Conservation (phyloP, 2,888 invertebrate species). For the Andrena bucephala region DNA sequence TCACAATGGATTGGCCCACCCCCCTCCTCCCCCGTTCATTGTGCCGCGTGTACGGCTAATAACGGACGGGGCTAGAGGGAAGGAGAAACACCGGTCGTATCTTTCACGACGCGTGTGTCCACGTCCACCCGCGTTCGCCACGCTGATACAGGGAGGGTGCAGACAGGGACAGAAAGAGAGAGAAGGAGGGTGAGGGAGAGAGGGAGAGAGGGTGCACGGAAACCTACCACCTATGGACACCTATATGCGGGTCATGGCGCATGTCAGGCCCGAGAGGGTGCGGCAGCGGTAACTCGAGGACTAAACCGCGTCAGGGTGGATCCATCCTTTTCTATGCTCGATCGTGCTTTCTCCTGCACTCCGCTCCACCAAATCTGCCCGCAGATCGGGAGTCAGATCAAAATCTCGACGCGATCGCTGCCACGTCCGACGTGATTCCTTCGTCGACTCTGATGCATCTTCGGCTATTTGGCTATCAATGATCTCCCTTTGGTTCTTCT, state of each 20-base stretch:
- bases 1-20: constrained; percentile 27
- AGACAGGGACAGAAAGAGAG: background rate
- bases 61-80: constrained; percentile 3
- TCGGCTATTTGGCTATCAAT: constrained; percentile 12
- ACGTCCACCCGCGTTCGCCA: constrained; percentile 12
- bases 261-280: constrained; percentile 81
- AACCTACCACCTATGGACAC: constrained; percentile 63
- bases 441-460: constrained; percentile 10
- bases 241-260: constrained; percentile 81
- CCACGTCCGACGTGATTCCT: constrained; percentile 34
- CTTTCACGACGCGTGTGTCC: constrained; percentile 15
- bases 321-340: constrained; percentile 63
- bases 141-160: background rate
- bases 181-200: background rate
- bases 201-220: background rate
- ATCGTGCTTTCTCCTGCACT: constrained; percentile 57
- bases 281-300: constrained; percentile 76
- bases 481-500: background rate
- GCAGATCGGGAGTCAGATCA: background rate
- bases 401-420: constrained; percentile 17
- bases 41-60: constrained; percentile 24
- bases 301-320: constrained; percentile 69
- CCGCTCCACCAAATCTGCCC: constrained; percentile 23
- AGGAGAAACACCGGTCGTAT: background rate
- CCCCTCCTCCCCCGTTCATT: background rate